Percentiles rank a stretch among this genome's conserved stretches.
Conservation (phyloP, 2,113 vertebrate genomes). For the Rhodinocichla rosea region DNA sequence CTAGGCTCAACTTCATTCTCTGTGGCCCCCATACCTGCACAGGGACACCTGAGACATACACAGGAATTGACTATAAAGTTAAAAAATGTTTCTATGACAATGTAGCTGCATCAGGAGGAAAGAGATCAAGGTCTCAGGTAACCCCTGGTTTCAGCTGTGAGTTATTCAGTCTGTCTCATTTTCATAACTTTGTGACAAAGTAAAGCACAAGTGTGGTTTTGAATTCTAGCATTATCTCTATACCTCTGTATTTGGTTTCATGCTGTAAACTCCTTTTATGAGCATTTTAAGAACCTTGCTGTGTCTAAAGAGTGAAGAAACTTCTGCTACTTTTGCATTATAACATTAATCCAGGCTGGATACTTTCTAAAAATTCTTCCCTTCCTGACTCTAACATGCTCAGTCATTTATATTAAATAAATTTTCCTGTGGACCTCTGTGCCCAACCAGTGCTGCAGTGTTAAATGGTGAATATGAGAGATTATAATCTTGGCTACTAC, state of each 20-base stretch:
- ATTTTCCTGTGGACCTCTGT: neutral
- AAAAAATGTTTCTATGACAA: neutral
- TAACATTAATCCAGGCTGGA: neutral
- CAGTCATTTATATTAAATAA: slow-evolving; percentile 17
- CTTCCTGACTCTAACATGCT: neutral
- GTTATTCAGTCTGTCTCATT: neutral
- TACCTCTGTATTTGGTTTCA: neutral
- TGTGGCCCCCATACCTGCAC: too few species aligned
- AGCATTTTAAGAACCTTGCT: neutral
- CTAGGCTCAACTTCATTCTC: neutral
- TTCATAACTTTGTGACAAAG: neutral
- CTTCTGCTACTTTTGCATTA: neutral
- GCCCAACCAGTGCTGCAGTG: neutral
- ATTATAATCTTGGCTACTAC: slow-evolving; percentile 4
- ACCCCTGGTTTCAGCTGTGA: neutral
- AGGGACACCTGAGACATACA: rapidly evolving
- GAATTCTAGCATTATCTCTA: neutral
- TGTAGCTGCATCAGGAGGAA: neutral
- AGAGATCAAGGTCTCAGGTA: neutral
- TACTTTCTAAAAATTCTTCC: neutral
- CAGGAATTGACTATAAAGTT: neutral
- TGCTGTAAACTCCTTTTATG: neutral
- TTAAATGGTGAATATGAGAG: neutral
- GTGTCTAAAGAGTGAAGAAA: neutral
- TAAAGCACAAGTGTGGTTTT: neutral